Base-by-base conservation (phyloP, 2,797 vertebrate genomes). In the Chloroceryle inda region DNA sequence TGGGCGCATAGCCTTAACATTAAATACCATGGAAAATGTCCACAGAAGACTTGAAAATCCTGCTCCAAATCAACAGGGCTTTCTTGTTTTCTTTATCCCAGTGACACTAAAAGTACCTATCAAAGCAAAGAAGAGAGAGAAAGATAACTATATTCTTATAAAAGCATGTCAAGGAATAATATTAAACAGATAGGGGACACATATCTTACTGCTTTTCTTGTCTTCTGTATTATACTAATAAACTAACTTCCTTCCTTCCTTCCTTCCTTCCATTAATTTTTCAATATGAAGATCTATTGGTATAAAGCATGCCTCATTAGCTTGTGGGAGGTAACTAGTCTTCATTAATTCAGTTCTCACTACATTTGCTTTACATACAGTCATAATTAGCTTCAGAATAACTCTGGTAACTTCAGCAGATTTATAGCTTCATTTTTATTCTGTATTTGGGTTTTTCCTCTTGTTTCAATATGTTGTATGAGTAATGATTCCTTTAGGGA, bases 381-480 rank as follows among this genome's bases (percentile, higher is more conserved):
- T 96, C 96, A 97, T 98, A 98, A 98, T 98, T 98, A 98, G 97
- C 95, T 98, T 96, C 97, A 97, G 97, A 98, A 98, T 96, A 98
- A 97, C 95, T 98, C 97, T 97, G 95, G 96, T 97, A 97, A 96
- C 96, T 97, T 98, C 95, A 93, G 96, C 95, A 93, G 96, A 98
- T 98, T 98, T 98, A 98, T 97, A 94, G 93, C 92, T 95, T 95
- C 68, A 77, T 89, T 96, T 97, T 97, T 92, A 82, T 72, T 97
- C 81, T 89, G 44, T 38, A 67, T 85, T 96, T 96, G 31, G 11
- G 29, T 92, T 94, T 95, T 94, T 88, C 59, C 13, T 91, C 49
- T 86, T 85, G 45, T 95, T 94, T 82, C 84, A 72, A 61, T 62
- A 7, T 62, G 75, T 76, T 76, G 21, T n/a, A 83, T 44, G 74